Conservation (phyloP, 1,140 invertebrate genomes). For the Diorhabda sublineata region DNA sequence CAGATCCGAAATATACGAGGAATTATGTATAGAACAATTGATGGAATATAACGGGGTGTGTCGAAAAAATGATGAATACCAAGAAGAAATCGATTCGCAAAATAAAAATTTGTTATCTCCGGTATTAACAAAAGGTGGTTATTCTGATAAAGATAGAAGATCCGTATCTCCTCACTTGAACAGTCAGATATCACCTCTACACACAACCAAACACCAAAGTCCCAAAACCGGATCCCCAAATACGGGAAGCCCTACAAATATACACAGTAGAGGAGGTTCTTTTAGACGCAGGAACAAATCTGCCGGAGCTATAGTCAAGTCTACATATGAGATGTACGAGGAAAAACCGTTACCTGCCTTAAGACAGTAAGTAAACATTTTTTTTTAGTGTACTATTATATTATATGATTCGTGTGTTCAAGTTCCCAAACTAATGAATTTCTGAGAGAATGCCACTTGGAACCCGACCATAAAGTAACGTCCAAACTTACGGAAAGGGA, state of each 20-base stretch:
- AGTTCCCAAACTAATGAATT: slow-evolving; percentile 78
- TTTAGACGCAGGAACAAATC: slow-evolving; percentile 70
- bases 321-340: slow-evolving; percentile 83
- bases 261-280: slow-evolving; percentile 55
- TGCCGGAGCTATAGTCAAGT: slow-evolving; percentile 60
- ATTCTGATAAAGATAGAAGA: slow-evolving; percentile 31
- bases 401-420: slow-evolving; percentile 20
- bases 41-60: slow-evolving; percentile 73
- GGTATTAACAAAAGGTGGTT: slow-evolving; percentile 31
- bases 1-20: slow-evolving; percentile 64
- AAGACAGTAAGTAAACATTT: slow-evolving; percentile 62
- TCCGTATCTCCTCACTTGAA: slow-evolving; percentile 36
- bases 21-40: slow-evolving; percentile 67
- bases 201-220: slow-evolving; percentile 42
- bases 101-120: slow-evolving; percentile 36
- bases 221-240: slow-evolving; percentile 43
- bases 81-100: slow-evolving; percentile 31
- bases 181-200: slow-evolving; percentile 52
- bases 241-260: slow-evolving; percentile 43
- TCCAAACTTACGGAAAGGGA: slow-evolving; percentile 81
- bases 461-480: slow-evolving; percentile 50
- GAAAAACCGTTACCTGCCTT: slow-evolving; percentile 77
- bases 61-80: slow-evolving; percentile 42
- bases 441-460: slow-evolving; percentile 65
- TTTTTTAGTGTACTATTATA: neutral